Evolutionary conservation across 2,888 invertebrate species (phyloP).

Genomic region (Helleia helle): DNA sequence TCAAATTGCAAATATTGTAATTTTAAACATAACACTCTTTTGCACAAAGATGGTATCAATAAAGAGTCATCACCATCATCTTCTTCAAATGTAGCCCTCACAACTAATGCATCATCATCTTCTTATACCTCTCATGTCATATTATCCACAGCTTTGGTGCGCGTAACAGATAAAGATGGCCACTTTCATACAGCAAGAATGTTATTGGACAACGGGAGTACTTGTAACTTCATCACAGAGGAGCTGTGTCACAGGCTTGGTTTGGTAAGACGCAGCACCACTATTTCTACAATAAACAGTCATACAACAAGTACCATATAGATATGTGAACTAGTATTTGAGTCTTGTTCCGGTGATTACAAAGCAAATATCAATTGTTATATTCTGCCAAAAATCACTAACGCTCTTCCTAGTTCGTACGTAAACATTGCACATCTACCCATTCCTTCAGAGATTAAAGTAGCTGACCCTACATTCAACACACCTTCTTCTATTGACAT

Average conservation of each 20-base stretch:
- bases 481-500: too few species aligned
- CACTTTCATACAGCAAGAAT: constrained; percentile 7
- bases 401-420: constrained; percentile 15
- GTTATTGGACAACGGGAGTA: constrained; percentile 14
- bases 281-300: constrained; percentile 18
- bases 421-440: constrained; percentile 15
- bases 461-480: constrained; percentile 22
- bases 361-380: constrained; percentile 15
- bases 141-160: constrained; percentile 11
- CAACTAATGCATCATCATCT: not conserved
- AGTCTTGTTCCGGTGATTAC: constrained; percentile 15
- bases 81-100: too few species aligned
- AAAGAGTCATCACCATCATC: not conserved
- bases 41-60: constrained; percentile 13
- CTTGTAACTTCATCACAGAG: constrained; percentile 13
- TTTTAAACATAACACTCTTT: constrained; percentile 19
- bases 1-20: constrained; percentile 22
- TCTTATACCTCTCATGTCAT: too few species aligned
- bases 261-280: not conserved
- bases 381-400: constrained; percentile 17
- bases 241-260: not conserved
- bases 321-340: constrained; percentile 11
- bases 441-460: constrained; percentile 17
- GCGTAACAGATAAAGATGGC: constrained; percentile 2
- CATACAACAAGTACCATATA: constrained; percentile 15